A percentile compares a stretch with the other conserved stretches of the same genome.
Evolutionary conservation across 23 tunicate species (phyloP).

Genomic region (Ciona savignyi): DNA sequence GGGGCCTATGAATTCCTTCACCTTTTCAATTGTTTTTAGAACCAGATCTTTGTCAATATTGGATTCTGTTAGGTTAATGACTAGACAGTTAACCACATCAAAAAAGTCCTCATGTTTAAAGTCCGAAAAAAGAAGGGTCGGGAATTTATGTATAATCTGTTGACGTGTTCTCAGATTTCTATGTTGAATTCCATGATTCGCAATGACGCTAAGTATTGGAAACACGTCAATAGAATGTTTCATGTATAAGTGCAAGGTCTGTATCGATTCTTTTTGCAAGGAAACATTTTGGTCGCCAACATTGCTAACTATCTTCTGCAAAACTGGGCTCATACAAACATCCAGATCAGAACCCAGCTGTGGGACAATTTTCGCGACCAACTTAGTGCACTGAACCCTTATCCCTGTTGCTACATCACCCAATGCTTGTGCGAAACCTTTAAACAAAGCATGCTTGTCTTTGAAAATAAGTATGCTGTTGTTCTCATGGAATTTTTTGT

Average conservation of each 20-base stretch:
- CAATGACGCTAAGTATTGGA: conserved; percentile 41
- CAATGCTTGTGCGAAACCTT: conserved; percentile 50
- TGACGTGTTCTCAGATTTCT: conserved; percentile 27
- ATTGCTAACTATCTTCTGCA: conserved; percentile 45
- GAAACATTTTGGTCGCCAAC: conserved; percentile 38
- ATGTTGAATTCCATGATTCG: conserved; percentile 61
- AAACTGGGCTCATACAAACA: conserved; percentile 42
- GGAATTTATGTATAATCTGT: conserved; percentile 62
- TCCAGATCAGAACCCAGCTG: conserved; percentile 67
- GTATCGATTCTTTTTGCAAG: conserved; percentile 78
- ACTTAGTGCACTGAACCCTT: conserved; percentile 49
- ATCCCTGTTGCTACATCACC: conserved; percentile 23
- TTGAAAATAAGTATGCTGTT: conserved; percentile 45
- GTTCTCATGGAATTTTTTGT: conserved; percentile 51
- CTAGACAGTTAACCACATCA: conserved; percentile 62
- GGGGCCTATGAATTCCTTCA: conserved; percentile 52
- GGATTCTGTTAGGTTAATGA: conserved; percentile 30
- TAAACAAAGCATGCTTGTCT: conserved; percentile 47
- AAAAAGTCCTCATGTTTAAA: conserved; percentile 84
- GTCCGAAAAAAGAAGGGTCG: conserved; percentile 78
- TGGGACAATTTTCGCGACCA: conserved; percentile 68
- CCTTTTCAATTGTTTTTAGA: conserved; percentile 24
- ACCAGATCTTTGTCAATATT: conserved; percentile 32
- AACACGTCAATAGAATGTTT: conserved; percentile 55
- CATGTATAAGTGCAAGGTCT: conserved; percentile 80